Conservation (phyloP, 1,140 invertebrate genomes). For the Euborellia annulipes region DNA sequence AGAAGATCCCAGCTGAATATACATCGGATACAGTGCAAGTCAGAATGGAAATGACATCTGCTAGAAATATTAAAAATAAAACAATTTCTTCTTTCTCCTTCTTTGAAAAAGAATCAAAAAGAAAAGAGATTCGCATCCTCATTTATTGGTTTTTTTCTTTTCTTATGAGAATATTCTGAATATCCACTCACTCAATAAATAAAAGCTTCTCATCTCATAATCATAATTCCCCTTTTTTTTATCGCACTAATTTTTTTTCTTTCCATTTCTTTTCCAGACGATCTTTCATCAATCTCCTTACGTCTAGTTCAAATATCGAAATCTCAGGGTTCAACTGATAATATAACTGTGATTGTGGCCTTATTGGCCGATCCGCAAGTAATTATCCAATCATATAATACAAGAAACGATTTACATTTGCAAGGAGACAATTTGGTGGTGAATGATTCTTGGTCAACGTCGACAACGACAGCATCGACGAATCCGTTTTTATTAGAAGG, state of each 20-base stretch:
- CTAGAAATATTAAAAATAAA: too few relatives aligned
- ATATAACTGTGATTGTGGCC: constrained; percentile 76
- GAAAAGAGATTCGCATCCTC: too few relatives aligned
- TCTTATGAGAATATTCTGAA: too few relatives aligned
- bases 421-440: constrained; percentile 19
- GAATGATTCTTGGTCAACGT: constrained; percentile 17
- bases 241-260: neutral
- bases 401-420: constrained; percentile 9
- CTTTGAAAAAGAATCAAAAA: too few relatives aligned
- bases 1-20: too few relatives aligned
- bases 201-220: too few relatives aligned
- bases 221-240: too few relatives aligned
- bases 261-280: constrained; percentile 33
- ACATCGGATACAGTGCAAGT: too few relatives aligned
- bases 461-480: neutral
- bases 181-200: too few relatives aligned
- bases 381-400: constrained; percentile 22
- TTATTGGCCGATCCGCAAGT: constrained; percentile 57
- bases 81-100: too few relatives aligned
- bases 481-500: constrained; percentile 5
- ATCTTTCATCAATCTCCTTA: constrained; percentile 44
- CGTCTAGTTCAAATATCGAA: constrained; percentile 57
- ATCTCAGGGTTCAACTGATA: constrained; percentile 59
- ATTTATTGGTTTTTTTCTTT: too few relatives aligned
- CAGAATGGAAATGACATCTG: too few relatives aligned